Base-by-base conservation (phyloP, 2,888 invertebrate genomes). In the Quadroppia sp. region DNA sequence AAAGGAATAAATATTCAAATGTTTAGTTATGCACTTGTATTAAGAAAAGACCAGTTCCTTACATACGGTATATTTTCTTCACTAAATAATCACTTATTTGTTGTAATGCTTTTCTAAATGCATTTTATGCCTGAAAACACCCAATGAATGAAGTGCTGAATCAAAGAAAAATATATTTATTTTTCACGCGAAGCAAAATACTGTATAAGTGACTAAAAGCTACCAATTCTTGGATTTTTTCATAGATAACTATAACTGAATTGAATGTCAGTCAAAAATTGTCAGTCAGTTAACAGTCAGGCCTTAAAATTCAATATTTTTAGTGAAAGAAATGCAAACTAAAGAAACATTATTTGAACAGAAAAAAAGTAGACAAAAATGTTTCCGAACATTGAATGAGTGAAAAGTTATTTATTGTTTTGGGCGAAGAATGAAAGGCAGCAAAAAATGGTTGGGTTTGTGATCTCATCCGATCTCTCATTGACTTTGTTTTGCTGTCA, bases 211-310 rank as follows among this genome's bases (percentile, higher is more conserved):
- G 45, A 45, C 45, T 45, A 45, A 45, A 45, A 45, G 45, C 45
- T 45, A 45, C 45, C 15, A 45, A 7, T 15, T 17, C 15, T 45
- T 15, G 6, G 45, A 17, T 6, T 45, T 45, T 36, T 36, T 36
- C 9, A 36, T 13, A 45, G 45, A 45, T 45, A 45, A 45, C 45
- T 45, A 45, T 45, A 45, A 45, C 45, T 45, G 45, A 9, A 45
- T 45, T 45, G 45, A 9, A 6, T 45, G 45, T 45, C 45, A 15
- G 45, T 45, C 45, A 45, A 45, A 36, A 45, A 45, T 45, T 15
- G 45, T 45, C 45, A 45, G 45, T 45, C 45, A 45, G 45, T 45
- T 45, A 45, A 45, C 45, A 45, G 45, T 45, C 45, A 15, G 45
- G 11, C 45, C 45, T 45, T 45, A 15, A 13, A 4, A 17, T 45